These are phyloP conservation scores for Pomatostomus ruficeps DNA, from an alignment of 2,113 vertebrate genomes.

Conservation along the genomic window DNA sequence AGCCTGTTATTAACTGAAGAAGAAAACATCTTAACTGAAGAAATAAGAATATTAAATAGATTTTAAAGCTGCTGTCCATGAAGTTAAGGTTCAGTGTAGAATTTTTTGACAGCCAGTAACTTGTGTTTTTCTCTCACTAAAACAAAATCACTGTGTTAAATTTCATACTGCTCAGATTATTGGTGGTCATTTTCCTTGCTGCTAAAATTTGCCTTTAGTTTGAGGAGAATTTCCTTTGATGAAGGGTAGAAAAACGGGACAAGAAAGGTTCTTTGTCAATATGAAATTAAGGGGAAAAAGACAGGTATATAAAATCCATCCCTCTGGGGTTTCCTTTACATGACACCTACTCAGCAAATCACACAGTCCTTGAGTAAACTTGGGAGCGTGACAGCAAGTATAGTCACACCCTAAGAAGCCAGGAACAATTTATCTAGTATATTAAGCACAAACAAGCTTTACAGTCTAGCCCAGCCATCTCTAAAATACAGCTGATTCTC, in stretches of 20 bases:
- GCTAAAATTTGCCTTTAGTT: background rate
- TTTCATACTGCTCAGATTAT: background rate
- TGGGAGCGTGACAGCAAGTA: constrained; percentile 4
- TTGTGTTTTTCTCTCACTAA: background rate
- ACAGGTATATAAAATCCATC: background rate
- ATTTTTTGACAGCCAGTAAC: background rate
- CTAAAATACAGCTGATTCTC: background rate
- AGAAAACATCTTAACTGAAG: background rate
- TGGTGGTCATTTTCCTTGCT: background rate
- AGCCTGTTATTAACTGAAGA: background rate
- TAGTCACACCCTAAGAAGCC: background rate
- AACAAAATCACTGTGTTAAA: background rate
- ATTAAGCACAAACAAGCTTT: background rate
- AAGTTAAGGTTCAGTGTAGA: background rate
- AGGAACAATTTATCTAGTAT: constrained; percentile 30
- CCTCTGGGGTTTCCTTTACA: background rate
- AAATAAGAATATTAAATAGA: background rate
- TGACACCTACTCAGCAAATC: constrained; percentile 22
- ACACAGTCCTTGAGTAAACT: background rate
- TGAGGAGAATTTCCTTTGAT: background rate
- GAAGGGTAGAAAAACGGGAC: background rate
- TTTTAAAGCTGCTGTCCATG: background rate
- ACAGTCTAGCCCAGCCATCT: background rate
- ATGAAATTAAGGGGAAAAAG: background rate
- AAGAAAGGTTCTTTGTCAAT: background rate